Percentiles rank a stretch among this genome's conserved stretches.
Conservation (phyloP, 1,140 invertebrate genomes). For the Chelonus insularis region DNA sequence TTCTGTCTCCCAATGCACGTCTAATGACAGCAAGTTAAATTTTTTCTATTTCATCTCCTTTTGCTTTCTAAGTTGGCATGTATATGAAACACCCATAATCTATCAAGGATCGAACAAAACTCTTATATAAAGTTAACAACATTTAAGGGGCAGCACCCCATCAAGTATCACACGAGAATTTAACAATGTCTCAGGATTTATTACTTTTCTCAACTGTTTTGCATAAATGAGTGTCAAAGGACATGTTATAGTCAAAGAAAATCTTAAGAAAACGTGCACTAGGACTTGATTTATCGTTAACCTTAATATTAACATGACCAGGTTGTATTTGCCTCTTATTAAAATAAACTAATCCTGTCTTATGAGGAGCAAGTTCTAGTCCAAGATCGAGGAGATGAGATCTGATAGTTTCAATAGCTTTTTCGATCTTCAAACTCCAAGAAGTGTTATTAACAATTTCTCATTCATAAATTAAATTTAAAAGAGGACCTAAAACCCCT, state of each 20-base stretch:
- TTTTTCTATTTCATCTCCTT: too few species aligned
- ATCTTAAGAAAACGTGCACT: not conserved
- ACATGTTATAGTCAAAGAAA: not conserved
- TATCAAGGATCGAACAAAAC: too few species aligned
- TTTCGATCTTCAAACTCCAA: not conserved
- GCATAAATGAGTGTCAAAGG: not conserved
- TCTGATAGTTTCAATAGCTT: not conserved
- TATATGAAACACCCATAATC: too few species aligned
- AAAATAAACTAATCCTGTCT: not conserved
- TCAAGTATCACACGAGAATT: too few species aligned
- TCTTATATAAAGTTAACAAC: too few species aligned
- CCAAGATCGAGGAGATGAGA: not conserved
- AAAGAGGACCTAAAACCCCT: constrained; percentile 25
- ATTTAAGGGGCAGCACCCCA: too few species aligned
- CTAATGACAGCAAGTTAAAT: too few species aligned
- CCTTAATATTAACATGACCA: not conserved
- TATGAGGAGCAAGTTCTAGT: not conserved
- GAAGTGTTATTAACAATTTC: constrained; percentile 14
- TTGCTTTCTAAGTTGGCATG: too few species aligned
- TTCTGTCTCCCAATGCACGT: too few species aligned
- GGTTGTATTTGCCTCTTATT: not conserved
- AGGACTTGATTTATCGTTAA: not conserved
- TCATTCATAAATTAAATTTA: constrained; percentile 29
- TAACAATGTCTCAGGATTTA: too few species aligned
- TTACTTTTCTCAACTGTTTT: too few species aligned